These are phyloP conservation scores for Oedothorax gibbosus DNA, from an alignment of 1,140 invertebrate genomes.

Conservation along the genomic window DNA sequence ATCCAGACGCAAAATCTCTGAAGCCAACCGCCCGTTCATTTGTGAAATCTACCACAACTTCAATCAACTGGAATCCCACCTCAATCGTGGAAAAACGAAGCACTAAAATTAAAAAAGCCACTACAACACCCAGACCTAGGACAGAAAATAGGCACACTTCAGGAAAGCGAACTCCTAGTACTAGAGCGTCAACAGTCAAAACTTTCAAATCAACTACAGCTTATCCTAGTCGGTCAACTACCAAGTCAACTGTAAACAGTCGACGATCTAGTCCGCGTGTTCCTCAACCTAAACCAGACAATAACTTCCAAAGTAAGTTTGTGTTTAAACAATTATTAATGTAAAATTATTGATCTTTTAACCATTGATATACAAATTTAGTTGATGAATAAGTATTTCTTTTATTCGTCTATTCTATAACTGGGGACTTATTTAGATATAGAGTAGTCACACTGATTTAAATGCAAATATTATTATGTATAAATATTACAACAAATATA, in stretches of 20 bases:
- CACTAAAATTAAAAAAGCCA: neutral
- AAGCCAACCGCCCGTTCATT: neutral
- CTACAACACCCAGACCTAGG: neutral
- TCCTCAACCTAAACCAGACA: neutral
- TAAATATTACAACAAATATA: too few species aligned
- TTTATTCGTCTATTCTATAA: too few species aligned
- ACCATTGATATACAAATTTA: too few species aligned
- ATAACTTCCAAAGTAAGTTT: slow-evolving; percentile 8
- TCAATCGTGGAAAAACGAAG: neutral
- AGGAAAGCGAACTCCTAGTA: neutral
- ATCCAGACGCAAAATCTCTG: neutral
- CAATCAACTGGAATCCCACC: neutral
- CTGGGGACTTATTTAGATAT: too few species aligned
- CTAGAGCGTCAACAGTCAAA: neutral
- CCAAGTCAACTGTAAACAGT: neutral
- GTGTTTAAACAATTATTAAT: too few species aligned
- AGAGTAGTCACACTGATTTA: too few species aligned
- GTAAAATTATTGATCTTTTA: too few species aligned
- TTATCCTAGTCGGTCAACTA: neutral
- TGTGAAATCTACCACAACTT: neutral
- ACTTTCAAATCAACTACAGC: neutral
- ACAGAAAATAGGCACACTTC: neutral
- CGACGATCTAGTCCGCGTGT: neutral
- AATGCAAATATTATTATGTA: too few species aligned
- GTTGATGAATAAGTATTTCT: too few species aligned